phyloP scores from a whole-genome alignment of 2,797 vertebrate genomes.

The Pseudochirops corinnae region DNA sequence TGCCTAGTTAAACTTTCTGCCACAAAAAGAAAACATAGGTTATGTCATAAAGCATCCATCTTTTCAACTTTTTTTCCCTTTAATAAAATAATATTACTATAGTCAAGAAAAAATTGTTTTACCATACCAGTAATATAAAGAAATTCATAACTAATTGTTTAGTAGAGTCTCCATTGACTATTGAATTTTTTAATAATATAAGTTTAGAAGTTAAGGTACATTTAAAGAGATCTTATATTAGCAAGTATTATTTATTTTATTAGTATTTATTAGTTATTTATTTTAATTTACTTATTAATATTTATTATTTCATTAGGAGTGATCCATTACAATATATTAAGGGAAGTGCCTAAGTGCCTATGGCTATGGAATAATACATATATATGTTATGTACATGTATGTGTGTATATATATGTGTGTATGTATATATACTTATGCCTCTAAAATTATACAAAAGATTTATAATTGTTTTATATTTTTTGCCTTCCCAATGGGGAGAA shows the following conservation, averaged over 20 bases:
- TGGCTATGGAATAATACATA: background rate
- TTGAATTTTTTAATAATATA: conserved; percentile 41
- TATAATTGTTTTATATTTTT: background rate
- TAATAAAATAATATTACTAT: conserved; percentile 3
- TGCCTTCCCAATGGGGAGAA: background rate
- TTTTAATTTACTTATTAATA: no score
- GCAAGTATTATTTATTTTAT: conserved; percentile 20
- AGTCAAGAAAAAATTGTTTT: conserved; percentile 13
- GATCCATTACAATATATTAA: conserved; percentile 4
- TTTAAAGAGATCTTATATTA: conserved; percentile 44
- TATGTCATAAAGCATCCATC: conserved; percentile 34
- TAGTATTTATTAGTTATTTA: no score
- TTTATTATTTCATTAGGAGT: no score
- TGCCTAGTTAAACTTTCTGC: conserved; percentile 47
- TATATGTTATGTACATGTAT: background rate
- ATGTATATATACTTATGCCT: no score
- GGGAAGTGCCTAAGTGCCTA: conserved; percentile 54
- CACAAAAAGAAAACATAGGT: background rate
- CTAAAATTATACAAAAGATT: background rate
- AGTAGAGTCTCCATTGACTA: background rate
- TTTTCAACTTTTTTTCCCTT: conserved; percentile 41
- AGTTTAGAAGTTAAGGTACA: background rate
- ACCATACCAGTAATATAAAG: conserved; percentile 10
- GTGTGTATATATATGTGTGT: background rate
- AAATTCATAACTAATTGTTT: conserved; percentile 33